Conservation (phyloP, 2,888 invertebrate genomes). For the Yponomeuta malinellus region DNA sequence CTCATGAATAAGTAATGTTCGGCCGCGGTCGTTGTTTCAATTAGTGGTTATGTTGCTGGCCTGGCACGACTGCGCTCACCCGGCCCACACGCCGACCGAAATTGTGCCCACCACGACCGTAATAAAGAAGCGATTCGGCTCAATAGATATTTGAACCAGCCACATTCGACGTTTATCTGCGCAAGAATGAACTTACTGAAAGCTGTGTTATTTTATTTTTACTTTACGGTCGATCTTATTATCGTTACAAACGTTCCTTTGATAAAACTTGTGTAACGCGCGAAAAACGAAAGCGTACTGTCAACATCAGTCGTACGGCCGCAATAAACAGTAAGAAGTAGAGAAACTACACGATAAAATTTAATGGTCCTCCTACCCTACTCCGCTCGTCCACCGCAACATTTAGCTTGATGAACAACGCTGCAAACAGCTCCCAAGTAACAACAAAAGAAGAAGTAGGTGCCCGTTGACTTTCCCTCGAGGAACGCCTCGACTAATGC, state of each 20-base stretch:
- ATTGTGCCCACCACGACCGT: conserved; percentile 32
- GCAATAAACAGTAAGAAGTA: too few relatives aligned
- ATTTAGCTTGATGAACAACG: neutral
- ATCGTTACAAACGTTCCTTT: neutral
- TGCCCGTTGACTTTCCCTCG: conserved; percentile 5
- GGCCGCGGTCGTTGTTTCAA: conserved; percentile 72
- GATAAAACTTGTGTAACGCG: too few relatives aligned
- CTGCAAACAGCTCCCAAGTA: neutral
- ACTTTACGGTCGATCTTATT: neutral
- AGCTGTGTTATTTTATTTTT: neutral
- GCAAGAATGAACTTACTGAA: conserved; percentile 11
- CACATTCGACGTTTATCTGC: conserved; percentile 11
- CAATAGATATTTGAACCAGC: conserved; percentile 29
- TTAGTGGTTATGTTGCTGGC: conserved; percentile 70
- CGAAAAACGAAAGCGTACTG: too few relatives aligned
- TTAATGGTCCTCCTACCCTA: neutral
- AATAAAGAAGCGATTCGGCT: conserved; percentile 31
- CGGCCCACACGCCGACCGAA: conserved; percentile 24
- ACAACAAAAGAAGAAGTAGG: neutral
- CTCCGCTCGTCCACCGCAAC: neutral
- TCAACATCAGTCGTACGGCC: too few relatives aligned
- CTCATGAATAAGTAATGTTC: conserved; percentile 74
- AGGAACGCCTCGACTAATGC: conserved; percentile 18
- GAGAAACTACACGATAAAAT: neutral
- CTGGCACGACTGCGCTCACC: conserved; percentile 44